Percentiles rank a stretch among this genome's conserved stretches.
Evolutionary conservation across 2,113 vertebrate genomes (phyloP).

Genomic region (Theristicus caerulescens): DNA sequence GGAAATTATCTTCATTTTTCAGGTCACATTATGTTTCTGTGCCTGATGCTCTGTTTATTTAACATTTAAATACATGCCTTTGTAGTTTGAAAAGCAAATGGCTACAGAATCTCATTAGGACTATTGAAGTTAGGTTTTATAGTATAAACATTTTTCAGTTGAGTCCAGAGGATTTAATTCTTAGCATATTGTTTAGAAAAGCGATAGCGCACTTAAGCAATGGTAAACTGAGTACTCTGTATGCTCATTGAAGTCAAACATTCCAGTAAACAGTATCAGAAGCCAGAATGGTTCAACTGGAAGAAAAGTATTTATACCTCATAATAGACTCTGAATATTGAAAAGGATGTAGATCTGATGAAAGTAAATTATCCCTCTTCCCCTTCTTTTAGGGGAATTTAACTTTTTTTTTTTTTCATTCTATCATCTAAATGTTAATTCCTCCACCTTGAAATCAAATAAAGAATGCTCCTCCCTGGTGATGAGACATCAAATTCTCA

Average conservation of each 20-base stretch:
- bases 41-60: neutral
- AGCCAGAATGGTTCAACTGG: neutral
- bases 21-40: neutral
- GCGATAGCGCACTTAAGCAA: neutral
- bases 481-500: neutral
- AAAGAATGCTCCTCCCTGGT: neutral
- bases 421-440: neutral
- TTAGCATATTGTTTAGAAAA: neutral
- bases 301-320: neutral
- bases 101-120: neutral
- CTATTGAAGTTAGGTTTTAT: neutral
- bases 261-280: neutral
- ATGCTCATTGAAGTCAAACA: neutral
- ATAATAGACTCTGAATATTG: neutral
- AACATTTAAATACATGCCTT: slow-evolving; percentile 1
- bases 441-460: neutral
- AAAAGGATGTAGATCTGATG: neutral
- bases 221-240: neutral
- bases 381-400: neutral
- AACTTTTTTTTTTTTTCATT: neutral
- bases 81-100: neutral
- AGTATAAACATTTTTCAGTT: neutral
- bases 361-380: neutral
- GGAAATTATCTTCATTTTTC: neutral
- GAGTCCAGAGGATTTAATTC: neutral